These are phyloP conservation scores for Erebia ligea DNA, from an alignment of 2,888 invertebrate species.

Conservation along the genomic window DNA sequence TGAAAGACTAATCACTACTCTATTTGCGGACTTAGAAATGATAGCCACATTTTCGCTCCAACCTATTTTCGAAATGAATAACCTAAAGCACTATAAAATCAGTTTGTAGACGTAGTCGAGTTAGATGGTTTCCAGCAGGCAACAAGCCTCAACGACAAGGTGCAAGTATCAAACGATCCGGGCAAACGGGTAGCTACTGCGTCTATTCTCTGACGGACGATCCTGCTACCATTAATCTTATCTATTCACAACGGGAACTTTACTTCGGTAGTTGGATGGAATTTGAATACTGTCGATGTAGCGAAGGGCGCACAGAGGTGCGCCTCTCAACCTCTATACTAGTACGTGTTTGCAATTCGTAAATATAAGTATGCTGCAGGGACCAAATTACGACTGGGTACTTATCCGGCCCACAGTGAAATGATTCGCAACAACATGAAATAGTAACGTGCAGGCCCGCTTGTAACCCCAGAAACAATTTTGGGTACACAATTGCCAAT, in stretches of 20 bases:
- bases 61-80: constrained; percentile 40
- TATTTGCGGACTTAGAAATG: constrained; percentile 51
- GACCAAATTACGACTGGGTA: constrained; percentile 41
- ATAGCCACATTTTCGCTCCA: constrained; percentile 44
- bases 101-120: constrained; percentile 20
- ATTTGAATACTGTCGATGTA: constrained; percentile 64
- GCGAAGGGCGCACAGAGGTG: constrained; percentile 46
- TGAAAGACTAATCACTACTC: constrained; percentile 49
- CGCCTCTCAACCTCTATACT: constrained; percentile 45
- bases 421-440: constrained; percentile 47
- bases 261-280: constrained; percentile 58
- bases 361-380: constrained; percentile 43
- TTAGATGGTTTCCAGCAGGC: constrained; percentile 18
- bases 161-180: constrained; percentile 49
- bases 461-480: constrained; percentile 43
- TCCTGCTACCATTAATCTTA: constrained; percentile 67
- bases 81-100: constrained; percentile 29
- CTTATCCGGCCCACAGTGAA: constrained; percentile 40
- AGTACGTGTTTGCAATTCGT: constrained; percentile 51
- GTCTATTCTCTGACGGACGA: constrained; percentile 55
- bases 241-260: constrained; percentile 66
- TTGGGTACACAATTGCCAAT: constrained; percentile 43
- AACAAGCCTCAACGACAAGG: constrained; percentile 55
- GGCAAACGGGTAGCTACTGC: constrained; percentile 44
- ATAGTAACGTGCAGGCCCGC: constrained; percentile 44